phyloP scores from a whole-genome alignment of 2,888 invertebrate genomes.

The Phragmatobia fuliginosa region DNA sequence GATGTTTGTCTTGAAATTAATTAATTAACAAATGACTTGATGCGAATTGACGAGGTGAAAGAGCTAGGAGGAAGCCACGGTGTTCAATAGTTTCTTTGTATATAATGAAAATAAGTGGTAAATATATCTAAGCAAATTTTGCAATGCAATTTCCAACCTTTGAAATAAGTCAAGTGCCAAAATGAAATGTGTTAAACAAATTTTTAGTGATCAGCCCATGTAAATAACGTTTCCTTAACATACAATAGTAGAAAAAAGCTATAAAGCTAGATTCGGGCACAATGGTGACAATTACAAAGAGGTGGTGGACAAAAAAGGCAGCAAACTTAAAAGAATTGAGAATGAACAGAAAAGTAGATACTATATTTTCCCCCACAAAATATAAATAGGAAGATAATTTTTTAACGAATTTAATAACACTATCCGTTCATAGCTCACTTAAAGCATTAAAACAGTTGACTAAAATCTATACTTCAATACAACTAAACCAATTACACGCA shows the following conservation, averaged over 20 bases:
- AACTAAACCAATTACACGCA: constrained; percentile 34
- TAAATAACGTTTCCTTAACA: too few relatives aligned
- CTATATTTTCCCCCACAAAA: too few relatives aligned
- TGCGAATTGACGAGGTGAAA: constrained; percentile 25
- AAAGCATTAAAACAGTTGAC: background rate
- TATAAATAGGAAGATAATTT: too few relatives aligned
- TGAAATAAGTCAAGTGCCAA: too few relatives aligned
- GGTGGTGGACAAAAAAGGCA: background rate
- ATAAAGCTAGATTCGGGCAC: too few relatives aligned
- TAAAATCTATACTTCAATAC: constrained; percentile 8
- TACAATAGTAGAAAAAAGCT: background rate
- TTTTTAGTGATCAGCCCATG: background rate
- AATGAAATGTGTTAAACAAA: too few relatives aligned
- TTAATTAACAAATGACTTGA: constrained; percentile 28
- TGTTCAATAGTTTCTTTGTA: background rate
- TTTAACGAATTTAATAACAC: background rate
- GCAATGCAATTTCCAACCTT: too few relatives aligned
- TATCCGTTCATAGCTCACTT: background rate
- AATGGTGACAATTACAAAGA: background rate
- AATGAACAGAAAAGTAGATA: too few relatives aligned
- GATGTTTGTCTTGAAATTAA: constrained; percentile 26
- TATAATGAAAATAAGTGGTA: too few relatives aligned
- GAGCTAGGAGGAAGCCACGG: constrained; percentile 21
- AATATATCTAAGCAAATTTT: too few relatives aligned
- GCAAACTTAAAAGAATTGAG: too few relatives aligned